Percentiles rank a stretch among this genome's conserved stretches.
These are phyloP conservation scores for Rhineura floridana DNA, from an alignment of 2,113 vertebrate species.

Conservation along the genomic window DNA sequence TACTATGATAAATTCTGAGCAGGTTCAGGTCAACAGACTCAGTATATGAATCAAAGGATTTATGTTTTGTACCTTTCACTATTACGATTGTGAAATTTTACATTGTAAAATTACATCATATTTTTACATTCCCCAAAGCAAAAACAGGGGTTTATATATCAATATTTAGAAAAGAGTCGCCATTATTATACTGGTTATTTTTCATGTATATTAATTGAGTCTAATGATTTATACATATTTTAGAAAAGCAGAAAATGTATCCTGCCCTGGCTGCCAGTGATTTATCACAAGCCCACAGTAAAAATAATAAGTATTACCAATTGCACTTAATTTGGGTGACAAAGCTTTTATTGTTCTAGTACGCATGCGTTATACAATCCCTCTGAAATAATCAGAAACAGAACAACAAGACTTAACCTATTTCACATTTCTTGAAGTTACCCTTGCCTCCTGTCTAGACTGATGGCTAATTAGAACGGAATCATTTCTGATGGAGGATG, in stretches of 20 bases:
- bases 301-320: conserved; percentile 27
- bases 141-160: conserved; percentile 42
- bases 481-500: conserved; percentile 1
- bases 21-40: conserved; percentile 36
- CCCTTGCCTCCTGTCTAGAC: background rate
- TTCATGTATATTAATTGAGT: conserved; percentile 27
- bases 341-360: conserved; percentile 25
- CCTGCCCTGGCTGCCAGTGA: background rate
- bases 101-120: conserved; percentile 58
- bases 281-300: background rate
- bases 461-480: conserved; percentile 6
- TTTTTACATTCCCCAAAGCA: conserved; percentile 49
- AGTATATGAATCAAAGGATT: conserved; percentile 42
- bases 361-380: background rate
- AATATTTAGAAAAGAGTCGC: conserved; percentile 27
- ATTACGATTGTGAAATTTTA: background rate
- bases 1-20: background rate
- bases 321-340: conserved; percentile 15
- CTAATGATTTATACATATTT: background rate
- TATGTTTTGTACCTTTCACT: conserved; percentile 48
- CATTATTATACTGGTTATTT: conserved; percentile 33
- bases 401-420: conserved; percentile 33
- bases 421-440: conserved; percentile 13
- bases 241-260: conserved; percentile 30
- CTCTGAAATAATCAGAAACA: conserved; percentile 55